Evolutionary conservation across 2,113 vertebrate species (phyloP).

Genomic region (Apteryx owenii): DNA sequence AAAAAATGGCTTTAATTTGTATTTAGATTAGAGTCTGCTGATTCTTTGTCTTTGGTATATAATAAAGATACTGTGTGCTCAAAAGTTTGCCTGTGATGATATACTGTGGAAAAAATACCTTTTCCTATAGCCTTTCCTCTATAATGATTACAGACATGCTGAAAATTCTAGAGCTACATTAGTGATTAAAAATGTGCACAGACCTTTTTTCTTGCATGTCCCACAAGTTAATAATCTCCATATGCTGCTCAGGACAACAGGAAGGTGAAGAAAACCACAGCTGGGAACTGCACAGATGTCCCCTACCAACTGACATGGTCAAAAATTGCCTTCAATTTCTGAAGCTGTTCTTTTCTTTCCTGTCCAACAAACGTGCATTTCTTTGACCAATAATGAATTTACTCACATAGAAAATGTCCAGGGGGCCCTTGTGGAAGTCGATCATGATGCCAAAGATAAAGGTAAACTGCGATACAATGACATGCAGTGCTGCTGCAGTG

Average conservation of each 20-base stretch:
- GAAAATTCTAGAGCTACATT: not conserved
- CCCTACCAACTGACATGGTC: not conserved
- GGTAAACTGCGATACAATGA: conserved; percentile 64
- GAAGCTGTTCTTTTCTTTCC: not conserved
- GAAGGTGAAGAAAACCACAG: not conserved
- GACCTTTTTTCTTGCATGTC: not conserved
- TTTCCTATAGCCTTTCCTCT: not conserved
- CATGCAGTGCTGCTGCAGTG: conserved; percentile 47
- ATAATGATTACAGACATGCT: not conserved
- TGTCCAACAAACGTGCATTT: not conserved
- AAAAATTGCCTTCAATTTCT: not conserved
- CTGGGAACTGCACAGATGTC: not conserved
- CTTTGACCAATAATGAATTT: not conserved
- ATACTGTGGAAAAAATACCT: not conserved
- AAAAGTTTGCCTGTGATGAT: not conserved
- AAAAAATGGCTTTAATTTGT: not conserved
- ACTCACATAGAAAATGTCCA: conserved; percentile 73
- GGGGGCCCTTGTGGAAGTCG: conserved; percentile 51
- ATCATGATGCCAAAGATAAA: conserved; percentile 62
- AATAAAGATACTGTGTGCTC: not conserved
- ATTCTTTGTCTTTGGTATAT: not conserved
- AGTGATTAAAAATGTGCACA: not conserved
- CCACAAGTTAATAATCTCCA: not conserved
- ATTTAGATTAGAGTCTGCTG: not conserved
- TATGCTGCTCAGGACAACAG: not conserved